Base-by-base conservation (phyloP, 2,113 vertebrate genomes). In the Proteles cristata region DNA sequence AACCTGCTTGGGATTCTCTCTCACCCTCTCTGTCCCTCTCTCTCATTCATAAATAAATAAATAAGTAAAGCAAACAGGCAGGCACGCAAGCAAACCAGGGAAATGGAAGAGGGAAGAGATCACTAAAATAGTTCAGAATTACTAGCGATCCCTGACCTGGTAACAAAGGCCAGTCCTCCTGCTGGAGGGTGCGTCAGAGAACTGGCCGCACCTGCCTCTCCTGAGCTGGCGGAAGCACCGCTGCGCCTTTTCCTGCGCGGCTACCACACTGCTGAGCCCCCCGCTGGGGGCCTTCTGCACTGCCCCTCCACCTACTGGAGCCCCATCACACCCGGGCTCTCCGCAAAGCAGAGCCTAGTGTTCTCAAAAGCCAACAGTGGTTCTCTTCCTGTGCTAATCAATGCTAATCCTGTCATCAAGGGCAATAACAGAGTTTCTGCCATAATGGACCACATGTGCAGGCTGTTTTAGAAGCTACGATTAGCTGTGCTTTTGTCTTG, bases 381-480 rank as follows among this genome's bases (percentile, higher is more conserved):
- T 89, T 90, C 65, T 33, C 33, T 53, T 88, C 58, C 31, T 35
- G 83, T 48, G 69, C 33, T 35, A 71, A 97, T 92, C 94, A 90
- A 55, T 84, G 83, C 74, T 66, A 80, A 95, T 23, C 74, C 80
- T 45, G 39, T 81, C 63, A 87, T 66, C 77, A 33, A 31, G 39
- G n/a, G 77, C 88, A 96, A 81, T 5, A 11, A 68, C 28, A 0
- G 21, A 85, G 81, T 68, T 63, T 88, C 68, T 69, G 14, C 25
- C 28, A 16, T 35, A 94, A 90, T 76, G 74, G 53, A 87, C 82
- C 84, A 1, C 17, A 61, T 8, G 33, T 25, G 39, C n/a, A 83
- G 68, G 35, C 50, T 69, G 26, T 45, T 91, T 86, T 17, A 61
- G 28, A 87, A 88, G 81, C 48, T 83, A 76, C 63, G 79, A 65